Evolutionary conservation across 2,888 invertebrate genomes (phyloP).

Genomic region (Perizoma affinitatum): DNA sequence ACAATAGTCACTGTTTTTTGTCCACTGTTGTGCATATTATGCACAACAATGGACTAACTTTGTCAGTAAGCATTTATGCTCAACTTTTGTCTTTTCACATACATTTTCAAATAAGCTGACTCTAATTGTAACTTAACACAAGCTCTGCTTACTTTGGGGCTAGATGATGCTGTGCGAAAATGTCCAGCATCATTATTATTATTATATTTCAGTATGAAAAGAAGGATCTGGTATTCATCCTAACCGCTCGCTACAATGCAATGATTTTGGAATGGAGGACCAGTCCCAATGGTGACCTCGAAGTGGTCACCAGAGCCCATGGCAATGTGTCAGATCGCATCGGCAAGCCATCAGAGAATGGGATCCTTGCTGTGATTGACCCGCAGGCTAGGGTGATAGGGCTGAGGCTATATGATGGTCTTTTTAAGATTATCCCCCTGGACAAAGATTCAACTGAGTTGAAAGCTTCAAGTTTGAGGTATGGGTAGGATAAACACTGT

Average conservation of each 20-base stretch:
- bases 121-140: too few species aligned
- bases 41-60: too few species aligned
- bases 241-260: conserved; percentile 97
- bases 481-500: conserved; percentile 5
- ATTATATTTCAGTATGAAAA: conserved; percentile 91
- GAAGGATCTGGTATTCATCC: conserved; percentile 95
- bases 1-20: too few species aligned
- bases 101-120: too few species aligned
- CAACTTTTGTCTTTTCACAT: too few species aligned
- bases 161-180: too few species aligned
- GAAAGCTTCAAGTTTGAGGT: conserved; percentile 93
- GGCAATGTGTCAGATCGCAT: conserved; percentile 98
- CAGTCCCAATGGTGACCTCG: conserved; percentile 89
- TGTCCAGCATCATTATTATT: too few species aligned
- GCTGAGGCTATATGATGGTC: conserved; percentile 96
- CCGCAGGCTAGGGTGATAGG: conserved; percentile 98
- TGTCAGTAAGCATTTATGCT: too few species aligned
- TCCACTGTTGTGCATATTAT: too few species aligned
- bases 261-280: conserved; percentile 97
- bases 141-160: too few species aligned
- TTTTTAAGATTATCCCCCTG: conserved; percentile 98
- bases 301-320: conserved; percentile 97
- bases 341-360: conserved; percentile 97
- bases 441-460: conserved; percentile 97
- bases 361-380: conserved; percentile 97